Conservation (phyloP, 2,888 invertebrate genomes). For the Orthosia gracilis region DNA sequence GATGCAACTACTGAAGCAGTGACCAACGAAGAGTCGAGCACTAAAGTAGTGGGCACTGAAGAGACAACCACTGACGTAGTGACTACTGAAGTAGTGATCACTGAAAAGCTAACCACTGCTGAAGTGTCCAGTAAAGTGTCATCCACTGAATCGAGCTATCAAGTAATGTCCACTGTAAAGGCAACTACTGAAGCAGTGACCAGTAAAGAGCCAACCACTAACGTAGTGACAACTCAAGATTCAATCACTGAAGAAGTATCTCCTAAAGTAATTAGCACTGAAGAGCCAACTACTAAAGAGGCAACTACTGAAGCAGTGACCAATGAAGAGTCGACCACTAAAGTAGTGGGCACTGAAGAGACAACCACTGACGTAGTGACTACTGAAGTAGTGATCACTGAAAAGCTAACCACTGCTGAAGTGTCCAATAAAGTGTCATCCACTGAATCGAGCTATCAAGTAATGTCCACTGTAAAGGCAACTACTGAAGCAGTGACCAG, state of each 20-base stretch:
- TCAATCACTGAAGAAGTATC: background rate
- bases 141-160: no score
- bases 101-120: no score
- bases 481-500: no score
- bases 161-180: no score
- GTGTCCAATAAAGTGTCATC: no score
- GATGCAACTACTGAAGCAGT: background rate
- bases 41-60: background rate
- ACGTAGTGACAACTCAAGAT: background rate
- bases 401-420: background rate
- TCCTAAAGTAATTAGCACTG: no score
- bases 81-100: background rate
- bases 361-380: background rate
- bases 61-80: accelerated
- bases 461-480: no score
- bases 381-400: background rate
- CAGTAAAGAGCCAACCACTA: background rate
- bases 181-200: background rate
- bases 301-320: background rate
- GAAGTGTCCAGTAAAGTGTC: no score
- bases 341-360: background rate
- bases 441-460: no score
- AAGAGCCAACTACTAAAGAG: background rate
- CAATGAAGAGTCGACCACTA: background rate
- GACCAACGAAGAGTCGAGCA: background rate